Evolutionary conservation across 2,797 vertebrate genomes (phyloP).

Genomic region (Argya squamiceps): DNA sequence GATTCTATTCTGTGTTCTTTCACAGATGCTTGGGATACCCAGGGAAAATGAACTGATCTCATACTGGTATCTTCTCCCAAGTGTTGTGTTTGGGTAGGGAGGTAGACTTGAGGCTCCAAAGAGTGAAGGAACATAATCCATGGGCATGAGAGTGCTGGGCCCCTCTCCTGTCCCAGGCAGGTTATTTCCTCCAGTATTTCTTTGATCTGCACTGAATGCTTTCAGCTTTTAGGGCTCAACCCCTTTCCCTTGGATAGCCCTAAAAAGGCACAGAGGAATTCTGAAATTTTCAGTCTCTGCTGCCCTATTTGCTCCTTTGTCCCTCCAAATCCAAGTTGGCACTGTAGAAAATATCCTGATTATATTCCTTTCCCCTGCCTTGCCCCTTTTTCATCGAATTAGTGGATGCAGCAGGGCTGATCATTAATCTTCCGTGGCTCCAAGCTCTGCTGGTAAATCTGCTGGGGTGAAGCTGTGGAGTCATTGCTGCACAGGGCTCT

Average conservation of each 20-base stretch:
- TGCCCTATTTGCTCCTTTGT: not conserved
- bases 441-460: not conserved
- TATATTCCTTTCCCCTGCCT: not conserved
- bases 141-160: not conserved
- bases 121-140: not conserved
- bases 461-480: not conserved
- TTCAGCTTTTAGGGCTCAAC: not conserved
- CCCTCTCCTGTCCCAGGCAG: not conserved
- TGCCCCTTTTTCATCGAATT: not conserved
- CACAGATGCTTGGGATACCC: not conserved
- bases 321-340: not conserved
- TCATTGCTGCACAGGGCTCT: not conserved
- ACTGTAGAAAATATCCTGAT: not conserved
- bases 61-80: rapidly evolving
- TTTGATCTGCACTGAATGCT: not conserved
- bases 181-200: not conserved
- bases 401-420: not conserved
- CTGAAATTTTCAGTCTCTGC: not conserved
- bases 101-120: not conserved
- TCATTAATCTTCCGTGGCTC: not conserved
- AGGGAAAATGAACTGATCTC: not conserved
- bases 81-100: not conserved
- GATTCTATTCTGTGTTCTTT: not conserved
- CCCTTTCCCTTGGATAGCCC: not conserved
- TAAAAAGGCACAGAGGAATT: not conserved